Conservation (phyloP, 2,113 vertebrate species). For the Mastomys natalensis region DNA sequence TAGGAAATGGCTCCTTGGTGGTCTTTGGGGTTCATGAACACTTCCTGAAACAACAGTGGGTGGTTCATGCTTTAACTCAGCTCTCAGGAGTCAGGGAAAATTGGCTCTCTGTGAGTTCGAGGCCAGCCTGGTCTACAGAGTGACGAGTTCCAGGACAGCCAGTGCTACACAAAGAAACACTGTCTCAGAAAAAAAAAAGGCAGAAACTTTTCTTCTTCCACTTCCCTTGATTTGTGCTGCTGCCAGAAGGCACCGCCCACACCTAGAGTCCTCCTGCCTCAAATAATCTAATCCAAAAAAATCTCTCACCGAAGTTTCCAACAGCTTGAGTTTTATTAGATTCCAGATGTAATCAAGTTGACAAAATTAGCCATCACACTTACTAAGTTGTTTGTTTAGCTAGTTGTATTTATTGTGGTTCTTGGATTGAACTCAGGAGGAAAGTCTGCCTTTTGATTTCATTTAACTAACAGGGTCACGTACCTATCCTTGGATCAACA, state of each 20-base stretch:
- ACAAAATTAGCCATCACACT: not conserved
- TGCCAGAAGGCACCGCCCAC: not conserved
- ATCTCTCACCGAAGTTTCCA: not conserved
- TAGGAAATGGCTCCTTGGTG: no score
- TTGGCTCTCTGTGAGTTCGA: not conserved
- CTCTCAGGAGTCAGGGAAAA: not conserved
- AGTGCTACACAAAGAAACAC: not conserved
- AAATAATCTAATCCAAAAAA: not conserved
- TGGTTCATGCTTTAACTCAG: not conserved
- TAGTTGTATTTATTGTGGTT: not conserved
- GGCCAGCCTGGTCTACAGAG: not conserved
- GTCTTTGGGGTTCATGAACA: no score
- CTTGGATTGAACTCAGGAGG: not conserved
- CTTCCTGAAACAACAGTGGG: no score
- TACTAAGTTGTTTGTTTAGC: not conserved
- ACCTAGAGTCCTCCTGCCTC: not conserved
- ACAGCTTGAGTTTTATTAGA: not conserved
- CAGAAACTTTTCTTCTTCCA: not conserved
- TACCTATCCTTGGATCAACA: not conserved
- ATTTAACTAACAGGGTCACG: not conserved
- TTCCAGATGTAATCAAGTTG: not conserved
- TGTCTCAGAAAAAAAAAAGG: not conserved
- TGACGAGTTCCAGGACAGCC: not conserved
- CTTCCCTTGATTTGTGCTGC: not conserved
- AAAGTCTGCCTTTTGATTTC: constrained; percentile 4